Evolutionary conservation across 2,888 invertebrate species (phyloP), one percentile per base, ranked within the genome.

Genomic region (Mellilla xanthometata): DNA sequence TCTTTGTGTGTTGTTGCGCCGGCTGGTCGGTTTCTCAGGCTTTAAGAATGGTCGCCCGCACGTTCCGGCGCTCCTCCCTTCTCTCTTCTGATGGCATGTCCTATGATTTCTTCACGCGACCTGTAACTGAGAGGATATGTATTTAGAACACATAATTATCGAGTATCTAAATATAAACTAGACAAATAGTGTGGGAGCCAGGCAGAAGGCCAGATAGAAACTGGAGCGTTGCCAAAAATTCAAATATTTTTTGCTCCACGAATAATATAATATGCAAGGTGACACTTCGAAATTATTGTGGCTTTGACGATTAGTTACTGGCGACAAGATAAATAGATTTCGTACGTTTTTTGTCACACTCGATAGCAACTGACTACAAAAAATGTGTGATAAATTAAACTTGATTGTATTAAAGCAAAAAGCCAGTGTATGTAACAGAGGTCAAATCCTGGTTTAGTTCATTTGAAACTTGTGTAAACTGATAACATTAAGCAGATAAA

Each of bases 121-220:
- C 83, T 82, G 81, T 56, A 65, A 76, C 80, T 80, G 64, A 65
- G 57, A 56, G 60, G 67, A 68, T 56, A 50, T 42, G 43, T 48
- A 48, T 65, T 72, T 65, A 62, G 62, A 62, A 65, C 55, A 56
- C 55, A 57, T 60, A 60, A 57, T 62, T 56, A 57, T 51, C 45
- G n/a, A 19, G 12, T 7, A 58, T 54, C 52, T 58, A 60, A 56
- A 63, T 62, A 64, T 69, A 60, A 60, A 58, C 24, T 61, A 58
- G 39, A 52, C 43, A 48, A 50, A 55, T 46, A 46, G 49, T 52
- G 48, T 54, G 52, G 72, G 33, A 33, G 47, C 29, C 29, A 42
- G 41, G 74, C 76, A 70, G 39, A 30, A 42, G 53, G 64, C 72
- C 71, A 75, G 67, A 45, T 43, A 31, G 42, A 39, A 48, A 32